Evolutionary conservation across 2,888 invertebrate species (phyloP), one percentile per base, ranked within the genome.

Genomic region (Ametastegia equiseti): DNA sequence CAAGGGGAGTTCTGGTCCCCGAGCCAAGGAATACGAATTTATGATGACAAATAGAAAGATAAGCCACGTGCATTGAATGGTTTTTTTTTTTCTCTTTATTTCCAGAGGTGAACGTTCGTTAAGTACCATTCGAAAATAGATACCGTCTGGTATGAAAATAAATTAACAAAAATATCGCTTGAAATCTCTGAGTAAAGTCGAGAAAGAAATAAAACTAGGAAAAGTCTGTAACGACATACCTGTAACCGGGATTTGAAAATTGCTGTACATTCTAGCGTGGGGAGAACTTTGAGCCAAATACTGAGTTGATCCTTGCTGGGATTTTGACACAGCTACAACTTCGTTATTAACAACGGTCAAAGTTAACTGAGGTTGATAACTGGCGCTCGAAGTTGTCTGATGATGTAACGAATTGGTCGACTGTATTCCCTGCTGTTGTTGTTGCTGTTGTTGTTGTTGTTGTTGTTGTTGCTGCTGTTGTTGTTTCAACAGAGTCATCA

Each of bases 221-320:
- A 39, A 42, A 42, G 11, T 23, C 7, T 69, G 57, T 60, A 23
- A 36, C 5, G 81, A 81, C 82, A 87, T 83, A 90, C 93, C 93
- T 82, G 93, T 91, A 81, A 92, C 92, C 19, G 93, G 93, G 86
- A 93, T 91, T 79, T 92, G 92, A 86, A 93, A 93, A 57, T 92
- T 90, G 65, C 88, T 86, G 81, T 91, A 90, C 89, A 91, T 90
- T 84, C 88, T 86, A 71, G 88, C 84, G 81, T 90, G 90, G 42
- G 88, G 86, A 36, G 86, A 82, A 69, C 87, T 83, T 82, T 89
- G 86, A 80, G 88, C 89, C 77, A 89, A 87, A 81, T 90, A 91
- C 83, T 90, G 90, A 71, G 90, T n/a, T n/a, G n/a, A 85, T 83
- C 87, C 88, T 84, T 91, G 91, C 84, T 91, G 91, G 84, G 89